phyloP scores from a whole-genome alignment of 2,888 invertebrate species.

The Cryptus armator region DNA sequence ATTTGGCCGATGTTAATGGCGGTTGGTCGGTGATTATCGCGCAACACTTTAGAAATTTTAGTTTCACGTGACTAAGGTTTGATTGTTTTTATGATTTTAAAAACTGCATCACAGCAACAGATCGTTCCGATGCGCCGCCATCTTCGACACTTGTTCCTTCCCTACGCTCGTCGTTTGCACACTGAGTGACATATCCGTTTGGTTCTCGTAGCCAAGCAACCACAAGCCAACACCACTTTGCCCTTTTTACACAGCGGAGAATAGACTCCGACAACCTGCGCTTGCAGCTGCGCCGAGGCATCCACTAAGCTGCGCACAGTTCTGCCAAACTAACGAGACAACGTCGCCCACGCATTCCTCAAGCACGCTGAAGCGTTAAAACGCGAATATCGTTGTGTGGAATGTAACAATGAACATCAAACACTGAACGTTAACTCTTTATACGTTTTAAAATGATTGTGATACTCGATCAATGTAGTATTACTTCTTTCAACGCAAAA shows the following conservation, averaged over 20 bases:
- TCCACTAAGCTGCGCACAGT: not conserved
- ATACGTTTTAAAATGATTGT: not conserved
- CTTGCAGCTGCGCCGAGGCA: conserved; percentile 21
- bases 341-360: conserved; percentile 17
- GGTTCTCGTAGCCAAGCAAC: conserved; percentile 62
- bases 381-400: not conserved
- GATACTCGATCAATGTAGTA: not conserved
- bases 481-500: not conserved
- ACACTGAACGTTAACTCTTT: not conserved
- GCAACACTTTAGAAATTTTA: conserved; percentile 23
- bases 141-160: conserved; percentile 70
- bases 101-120: conserved; percentile 56
- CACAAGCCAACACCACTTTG: conserved; percentile 24
- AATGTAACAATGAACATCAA: not conserved
- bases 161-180: conserved; percentile 54
- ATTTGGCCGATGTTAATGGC: conserved; percentile 68
- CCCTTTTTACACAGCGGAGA: conserved; percentile 13
- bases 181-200: conserved; percentile 71
- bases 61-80: not conserved
- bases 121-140: conserved; percentile 69
- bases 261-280: not conserved
- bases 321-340: not conserved
- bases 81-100: conserved; percentile 25
- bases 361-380: not conserved
- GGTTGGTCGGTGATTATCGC: not conserved